phyloP scores from a whole-genome alignment of 2,797 vertebrate species.

The Chrysocyon brachyurus region DNA sequence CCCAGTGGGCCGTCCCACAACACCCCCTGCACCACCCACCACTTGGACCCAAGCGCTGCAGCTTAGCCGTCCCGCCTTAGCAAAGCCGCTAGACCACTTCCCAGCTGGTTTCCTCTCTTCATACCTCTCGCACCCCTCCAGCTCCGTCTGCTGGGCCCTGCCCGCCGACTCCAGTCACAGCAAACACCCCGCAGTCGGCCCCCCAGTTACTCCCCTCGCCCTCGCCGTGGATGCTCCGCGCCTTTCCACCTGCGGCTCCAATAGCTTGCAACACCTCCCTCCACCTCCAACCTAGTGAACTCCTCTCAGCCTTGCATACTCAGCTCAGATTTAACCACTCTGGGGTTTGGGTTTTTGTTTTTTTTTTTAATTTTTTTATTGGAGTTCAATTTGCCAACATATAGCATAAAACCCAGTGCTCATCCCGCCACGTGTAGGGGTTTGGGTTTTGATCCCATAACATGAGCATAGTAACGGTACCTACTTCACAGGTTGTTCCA shows the following conservation, averaged over 20 bases:
- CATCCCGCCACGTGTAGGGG: no score
- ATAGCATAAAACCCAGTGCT: no score
- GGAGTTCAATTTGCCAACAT: no score
- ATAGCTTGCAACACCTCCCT: neutral
- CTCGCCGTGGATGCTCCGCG: neutral
- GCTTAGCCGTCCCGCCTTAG: neutral
- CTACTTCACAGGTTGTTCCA: neutral
- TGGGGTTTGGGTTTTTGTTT: neutral
- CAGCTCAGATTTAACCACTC: neutral
- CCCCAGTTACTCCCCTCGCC: neutral
- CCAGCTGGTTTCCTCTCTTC: neutral
- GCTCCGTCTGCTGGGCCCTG: neutral
- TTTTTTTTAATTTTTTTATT: no score
- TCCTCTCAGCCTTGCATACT: slow-evolving; percentile 17
- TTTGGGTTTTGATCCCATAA: neutral
- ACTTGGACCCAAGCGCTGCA: neutral
- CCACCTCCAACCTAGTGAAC: neutral
- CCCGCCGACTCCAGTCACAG: neutral
- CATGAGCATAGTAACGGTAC: neutral
- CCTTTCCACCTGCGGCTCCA: neutral
- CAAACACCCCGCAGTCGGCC: neutral
- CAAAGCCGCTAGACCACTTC: neutral
- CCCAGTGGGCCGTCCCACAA: neutral
- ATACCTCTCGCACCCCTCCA: neutral
- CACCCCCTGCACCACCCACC: neutral